These are phyloP conservation scores for Acromyrmex heyeri DNA, from an alignment of 1,140 invertebrate species.

Conservation along the genomic window DNA sequence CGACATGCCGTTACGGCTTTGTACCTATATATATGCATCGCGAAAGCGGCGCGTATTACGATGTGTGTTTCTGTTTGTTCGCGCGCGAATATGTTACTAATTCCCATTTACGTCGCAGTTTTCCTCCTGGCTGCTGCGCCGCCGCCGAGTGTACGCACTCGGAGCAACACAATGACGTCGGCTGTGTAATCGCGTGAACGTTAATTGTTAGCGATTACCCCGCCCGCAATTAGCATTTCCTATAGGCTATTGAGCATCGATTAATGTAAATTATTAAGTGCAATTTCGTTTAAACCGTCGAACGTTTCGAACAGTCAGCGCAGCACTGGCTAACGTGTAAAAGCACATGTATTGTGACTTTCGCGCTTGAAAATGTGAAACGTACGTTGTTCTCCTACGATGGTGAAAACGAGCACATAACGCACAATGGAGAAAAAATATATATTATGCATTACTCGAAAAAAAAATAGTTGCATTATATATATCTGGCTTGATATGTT, in stretches of 20 bases:
- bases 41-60: constrained; percentile 32
- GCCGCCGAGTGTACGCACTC: constrained; percentile 8
- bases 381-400: not conserved
- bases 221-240: constrained; percentile 72
- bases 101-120: constrained; percentile 62
- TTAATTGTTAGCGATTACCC: constrained; percentile 72
- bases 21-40: not conserved
- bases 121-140: constrained; percentile 45
- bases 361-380: constrained; percentile 13
- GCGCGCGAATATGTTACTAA: constrained; percentile 59
- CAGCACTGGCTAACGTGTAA: not conserved
- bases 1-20: constrained; percentile 5
- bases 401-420: not conserved
- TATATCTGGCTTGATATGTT: constrained; percentile 34
- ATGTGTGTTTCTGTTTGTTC: constrained; percentile 48
- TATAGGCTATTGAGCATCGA: constrained; percentile 73
- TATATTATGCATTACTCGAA: constrained; percentile 33
- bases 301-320: constrained; percentile 43
- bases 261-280: constrained; percentile 73
- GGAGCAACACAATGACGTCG: constrained; percentile 63
- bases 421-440: constrained; percentile 46
- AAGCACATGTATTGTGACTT: not conserved
- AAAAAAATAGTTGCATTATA: constrained; percentile 57
- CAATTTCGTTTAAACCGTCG: constrained; percentile 67
- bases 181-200: constrained; percentile 68